Evolutionary conservation across 1,140 invertebrate genomes (phyloP).

Genomic region (Octopus bimaculoides): DNA sequence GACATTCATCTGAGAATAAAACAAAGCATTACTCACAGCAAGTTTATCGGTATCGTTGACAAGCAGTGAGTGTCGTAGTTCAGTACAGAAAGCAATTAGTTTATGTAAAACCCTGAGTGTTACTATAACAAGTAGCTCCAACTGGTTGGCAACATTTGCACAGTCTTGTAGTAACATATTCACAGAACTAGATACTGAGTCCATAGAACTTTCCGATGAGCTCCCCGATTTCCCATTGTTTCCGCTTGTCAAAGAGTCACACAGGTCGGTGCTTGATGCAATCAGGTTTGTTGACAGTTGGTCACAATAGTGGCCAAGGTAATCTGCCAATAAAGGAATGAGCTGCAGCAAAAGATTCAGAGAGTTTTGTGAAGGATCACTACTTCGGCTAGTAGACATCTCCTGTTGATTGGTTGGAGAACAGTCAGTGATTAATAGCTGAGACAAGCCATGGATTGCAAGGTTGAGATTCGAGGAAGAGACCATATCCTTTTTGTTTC

Average conservation of each 20-base stretch:
- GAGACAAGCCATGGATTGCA: background rate
- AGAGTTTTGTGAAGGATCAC: no score
- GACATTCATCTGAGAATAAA: background rate
- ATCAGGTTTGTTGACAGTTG: background rate
- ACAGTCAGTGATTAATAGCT: background rate
- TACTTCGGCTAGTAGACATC: no score
- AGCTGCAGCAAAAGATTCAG: constrained; percentile 17
- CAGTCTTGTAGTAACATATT: constrained; percentile 28
- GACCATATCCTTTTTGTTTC: no score
- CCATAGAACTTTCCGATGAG: constrained; percentile 28
- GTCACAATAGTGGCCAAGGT: constrained; percentile 33
- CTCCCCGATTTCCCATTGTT: background rate
- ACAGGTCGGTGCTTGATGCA: no score
- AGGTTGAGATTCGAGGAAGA: background rate
- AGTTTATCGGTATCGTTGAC: background rate
- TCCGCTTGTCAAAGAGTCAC: no score
- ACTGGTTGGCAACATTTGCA: constrained; percentile 31
- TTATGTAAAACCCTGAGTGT: constrained; percentile 26
- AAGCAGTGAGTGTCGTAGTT: constrained; percentile 16
- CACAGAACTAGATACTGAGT: constrained; percentile 34
- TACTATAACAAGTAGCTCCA: constrained; percentile 28
- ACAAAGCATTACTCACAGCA: background rate
- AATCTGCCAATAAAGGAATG: constrained; percentile 32
- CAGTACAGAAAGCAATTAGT: constrained; percentile 23
- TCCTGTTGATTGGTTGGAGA: no score